Evolutionary conservation across 2,797 vertebrate genomes (phyloP).

Genomic region (Pogoniulus pusillus): DNA sequence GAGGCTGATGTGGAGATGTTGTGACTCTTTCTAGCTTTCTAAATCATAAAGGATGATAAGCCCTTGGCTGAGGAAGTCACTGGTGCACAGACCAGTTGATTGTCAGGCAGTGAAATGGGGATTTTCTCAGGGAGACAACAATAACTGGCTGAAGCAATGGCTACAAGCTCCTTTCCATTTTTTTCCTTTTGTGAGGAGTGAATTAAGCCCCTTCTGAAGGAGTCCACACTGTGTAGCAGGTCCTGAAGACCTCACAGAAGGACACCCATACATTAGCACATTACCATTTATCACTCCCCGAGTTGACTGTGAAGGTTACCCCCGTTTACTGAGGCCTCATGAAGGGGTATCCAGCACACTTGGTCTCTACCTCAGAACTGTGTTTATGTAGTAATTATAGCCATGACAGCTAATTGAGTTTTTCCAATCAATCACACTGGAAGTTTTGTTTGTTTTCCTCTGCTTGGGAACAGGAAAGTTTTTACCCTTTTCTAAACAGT

Average conservation of each 20-base stretch:
- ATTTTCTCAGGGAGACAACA: neutral
- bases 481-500: slow-evolving; percentile 54
- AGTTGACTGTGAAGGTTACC: neutral
- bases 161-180: neutral
- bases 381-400: slow-evolving; percentile 73
- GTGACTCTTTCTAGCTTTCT: neutral
- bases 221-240: neutral
- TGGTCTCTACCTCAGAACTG: slow-evolving; percentile 29
- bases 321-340: slow-evolving; percentile 32
- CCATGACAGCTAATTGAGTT: slow-evolving; percentile 66
- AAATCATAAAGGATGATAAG: neutral
- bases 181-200: neutral
- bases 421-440: slow-evolving; percentile 68
- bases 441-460: slow-evolving; percentile 68
- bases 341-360: slow-evolving; percentile 29
- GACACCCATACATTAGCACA: neutral
- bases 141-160: neutral
- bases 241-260: slow-evolving; percentile 59
- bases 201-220: neutral
- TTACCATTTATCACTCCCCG: slow-evolving; percentile 45
- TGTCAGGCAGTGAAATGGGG: neutral
- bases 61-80: neutral
- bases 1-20: neutral
- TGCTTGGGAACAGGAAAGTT: slow-evolving; percentile 55
- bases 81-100: neutral